Percentiles rank a stretch among this genome's conserved stretches.
Evolutionary conservation across 1,140 invertebrate species (phyloP).

Genomic region (Euglossa dilemma): DNA sequence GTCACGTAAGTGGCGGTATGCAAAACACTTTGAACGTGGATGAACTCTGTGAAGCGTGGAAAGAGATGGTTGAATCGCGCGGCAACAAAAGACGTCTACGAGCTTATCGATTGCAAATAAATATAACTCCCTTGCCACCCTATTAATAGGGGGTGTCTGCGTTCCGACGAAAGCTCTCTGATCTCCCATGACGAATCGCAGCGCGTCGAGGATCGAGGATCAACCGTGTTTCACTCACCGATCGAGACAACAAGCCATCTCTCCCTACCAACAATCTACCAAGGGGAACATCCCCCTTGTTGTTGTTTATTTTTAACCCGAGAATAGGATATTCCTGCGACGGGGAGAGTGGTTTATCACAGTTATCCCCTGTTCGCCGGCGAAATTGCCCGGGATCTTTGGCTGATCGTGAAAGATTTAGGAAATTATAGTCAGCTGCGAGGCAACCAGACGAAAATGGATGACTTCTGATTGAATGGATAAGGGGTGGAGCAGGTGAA

Average conservation of each 20-base stretch:
- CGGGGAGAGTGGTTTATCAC: neutral
- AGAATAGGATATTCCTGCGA: neutral
- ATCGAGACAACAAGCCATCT: neutral
- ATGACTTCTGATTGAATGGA: neutral
- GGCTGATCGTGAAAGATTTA: conserved; percentile 9
- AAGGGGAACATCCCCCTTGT: neutral
- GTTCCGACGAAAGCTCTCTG: neutral
- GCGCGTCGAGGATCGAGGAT: neutral
- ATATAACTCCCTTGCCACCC: neutral
- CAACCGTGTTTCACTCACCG: neutral
- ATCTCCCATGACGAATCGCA: neutral
- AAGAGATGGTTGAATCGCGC: neutral
- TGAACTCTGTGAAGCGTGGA: neutral
- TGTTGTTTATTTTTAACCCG: neutral
- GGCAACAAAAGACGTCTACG: neutral
- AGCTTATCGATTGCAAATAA: conserved; percentile 17
- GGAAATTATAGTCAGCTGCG: neutral
- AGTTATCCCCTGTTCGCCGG: neutral
- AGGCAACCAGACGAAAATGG: too few relatives aligned
- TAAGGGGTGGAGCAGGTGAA: neutral
- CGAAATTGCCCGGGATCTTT: neutral
- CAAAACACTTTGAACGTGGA: too few relatives aligned
- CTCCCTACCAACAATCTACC: neutral
- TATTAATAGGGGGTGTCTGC: neutral
- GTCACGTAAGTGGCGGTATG: too few relatives aligned